These are phyloP conservation scores for Heteromormyrus szaboi DNA, from an alignment of 2,797 vertebrate genomes.

Conservation along the genomic window DNA sequence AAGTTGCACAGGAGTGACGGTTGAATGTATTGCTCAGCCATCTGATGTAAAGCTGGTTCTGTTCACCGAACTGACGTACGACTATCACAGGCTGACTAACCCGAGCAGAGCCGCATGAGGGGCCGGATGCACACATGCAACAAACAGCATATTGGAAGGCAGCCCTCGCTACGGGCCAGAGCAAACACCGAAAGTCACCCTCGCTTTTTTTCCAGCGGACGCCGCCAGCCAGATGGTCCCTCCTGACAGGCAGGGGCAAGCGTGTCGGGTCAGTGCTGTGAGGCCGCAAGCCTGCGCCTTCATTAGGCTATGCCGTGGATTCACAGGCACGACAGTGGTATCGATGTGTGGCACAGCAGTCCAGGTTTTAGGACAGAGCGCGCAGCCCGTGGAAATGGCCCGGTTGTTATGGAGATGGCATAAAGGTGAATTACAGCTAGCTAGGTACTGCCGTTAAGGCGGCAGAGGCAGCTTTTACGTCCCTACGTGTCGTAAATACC, in stretches of 20 bases:
- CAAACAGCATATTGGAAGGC: not conserved
- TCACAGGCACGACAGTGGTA: not conserved
- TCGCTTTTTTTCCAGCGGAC: not conserved
- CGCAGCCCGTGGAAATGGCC: not conserved
- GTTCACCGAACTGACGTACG: not conserved
- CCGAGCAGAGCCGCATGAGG: not conserved
- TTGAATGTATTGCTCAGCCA: not conserved
- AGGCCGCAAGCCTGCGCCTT: not conserved
- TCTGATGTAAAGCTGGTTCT: not conserved
- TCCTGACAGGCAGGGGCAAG: not conserved
- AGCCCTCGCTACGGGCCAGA: not conserved
- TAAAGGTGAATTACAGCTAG: not conserved
- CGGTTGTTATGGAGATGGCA: not conserved
- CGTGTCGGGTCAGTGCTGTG: not conserved
- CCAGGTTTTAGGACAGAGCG: not conserved
- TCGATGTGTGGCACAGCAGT: not conserved
- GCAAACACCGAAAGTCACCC: not conserved
- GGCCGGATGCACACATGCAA: not conserved
- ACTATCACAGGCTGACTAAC: not conserved
- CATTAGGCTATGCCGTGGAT: not conserved
- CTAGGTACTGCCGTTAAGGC: too few relatives aligned
- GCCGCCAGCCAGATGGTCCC: not conserved
- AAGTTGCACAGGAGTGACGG: not conserved
- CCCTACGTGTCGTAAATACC: constrained; percentile 1
- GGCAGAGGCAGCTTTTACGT: not conserved